Percentiles rank a stretch among this genome's conserved stretches.
These are phyloP conservation scores for Beaufortia kweichowensis DNA, from an alignment of 2,113 vertebrate genomes.

Conservation along the genomic window DNA sequence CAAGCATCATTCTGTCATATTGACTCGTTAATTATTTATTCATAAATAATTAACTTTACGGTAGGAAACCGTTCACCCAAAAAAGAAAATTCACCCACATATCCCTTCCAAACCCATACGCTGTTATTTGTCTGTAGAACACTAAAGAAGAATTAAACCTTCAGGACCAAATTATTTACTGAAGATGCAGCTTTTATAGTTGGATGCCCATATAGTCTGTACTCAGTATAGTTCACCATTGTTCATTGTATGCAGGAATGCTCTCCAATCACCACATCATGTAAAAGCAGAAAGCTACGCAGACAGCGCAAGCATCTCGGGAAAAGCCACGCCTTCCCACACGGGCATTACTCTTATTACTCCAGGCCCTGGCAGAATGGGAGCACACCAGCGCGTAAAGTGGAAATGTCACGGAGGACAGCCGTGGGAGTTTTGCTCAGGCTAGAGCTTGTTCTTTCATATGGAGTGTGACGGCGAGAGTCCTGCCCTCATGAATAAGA, in stretches of 20 bases:
- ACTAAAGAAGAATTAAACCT: background rate
- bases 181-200: too few species aligned
- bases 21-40: slow-evolving; percentile 7
- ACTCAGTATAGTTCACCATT: too few species aligned
- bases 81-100: slow-evolving; percentile 34
- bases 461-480: slow-evolving; percentile 57
- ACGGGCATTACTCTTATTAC: slow-evolving; percentile 63
- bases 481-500: slow-evolving; percentile 74
- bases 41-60: background rate
- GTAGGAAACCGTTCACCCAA: slow-evolving; percentile 43
- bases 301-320: background rate
- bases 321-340: slow-evolving; percentile 17
- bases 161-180: background rate
- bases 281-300: background rate
- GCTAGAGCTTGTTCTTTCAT: slow-evolving; percentile 63
- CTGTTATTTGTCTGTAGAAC: background rate
- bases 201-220: too few species aligned
- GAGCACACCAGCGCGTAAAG: slow-evolving; percentile 56
- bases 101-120: background rate
- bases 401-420: slow-evolving; percentile 65
- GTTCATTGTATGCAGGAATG: background rate
- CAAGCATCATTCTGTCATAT: background rate
- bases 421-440: slow-evolving; percentile 48
- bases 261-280: background rate
- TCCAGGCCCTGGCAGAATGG: slow-evolving; percentile 54